phyloP scores from a whole-genome alignment of 2,113 vertebrate species.

The Cynocephalus volans region DNA sequence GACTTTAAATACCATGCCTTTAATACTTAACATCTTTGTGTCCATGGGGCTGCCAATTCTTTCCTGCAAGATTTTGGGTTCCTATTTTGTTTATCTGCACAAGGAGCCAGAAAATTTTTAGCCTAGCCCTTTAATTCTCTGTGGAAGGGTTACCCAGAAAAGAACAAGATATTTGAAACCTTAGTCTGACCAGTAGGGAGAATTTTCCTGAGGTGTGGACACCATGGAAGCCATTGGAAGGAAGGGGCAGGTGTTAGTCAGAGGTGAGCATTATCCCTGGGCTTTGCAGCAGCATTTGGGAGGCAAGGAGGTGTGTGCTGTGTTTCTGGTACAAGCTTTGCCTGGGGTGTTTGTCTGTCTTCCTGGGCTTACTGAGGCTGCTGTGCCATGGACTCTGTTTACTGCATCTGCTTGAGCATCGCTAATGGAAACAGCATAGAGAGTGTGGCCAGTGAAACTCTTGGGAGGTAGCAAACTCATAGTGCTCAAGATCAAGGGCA shows the following conservation, averaged over 20 bases:
- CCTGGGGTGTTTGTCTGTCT: not conserved
- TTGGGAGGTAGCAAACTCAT: no score
- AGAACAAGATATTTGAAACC: not conserved
- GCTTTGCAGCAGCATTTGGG: not conserved
- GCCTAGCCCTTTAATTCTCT: not conserved
- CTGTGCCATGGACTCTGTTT: not conserved
- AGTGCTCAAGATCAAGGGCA: not conserved
- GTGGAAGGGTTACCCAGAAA: not conserved
- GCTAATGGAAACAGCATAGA: not conserved
- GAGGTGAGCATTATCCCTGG: not conserved
- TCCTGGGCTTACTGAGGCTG: not conserved
- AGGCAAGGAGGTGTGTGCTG: not conserved
- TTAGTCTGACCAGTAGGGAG: not conserved
- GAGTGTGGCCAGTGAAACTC: not conserved
- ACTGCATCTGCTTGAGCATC: not conserved
- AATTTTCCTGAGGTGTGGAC: not conserved
- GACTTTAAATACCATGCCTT: not conserved
- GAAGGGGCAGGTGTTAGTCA: not conserved
- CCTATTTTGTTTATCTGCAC: not conserved
- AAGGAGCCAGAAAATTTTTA: not conserved
- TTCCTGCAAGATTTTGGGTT: not conserved
- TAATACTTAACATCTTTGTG: not conserved
- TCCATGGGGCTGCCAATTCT: not conserved
- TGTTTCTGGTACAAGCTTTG: not conserved
- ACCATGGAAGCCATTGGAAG: not conserved